Conservation (phyloP, 2,113 vertebrate species). For the Hiodon tergisus region DNA sequence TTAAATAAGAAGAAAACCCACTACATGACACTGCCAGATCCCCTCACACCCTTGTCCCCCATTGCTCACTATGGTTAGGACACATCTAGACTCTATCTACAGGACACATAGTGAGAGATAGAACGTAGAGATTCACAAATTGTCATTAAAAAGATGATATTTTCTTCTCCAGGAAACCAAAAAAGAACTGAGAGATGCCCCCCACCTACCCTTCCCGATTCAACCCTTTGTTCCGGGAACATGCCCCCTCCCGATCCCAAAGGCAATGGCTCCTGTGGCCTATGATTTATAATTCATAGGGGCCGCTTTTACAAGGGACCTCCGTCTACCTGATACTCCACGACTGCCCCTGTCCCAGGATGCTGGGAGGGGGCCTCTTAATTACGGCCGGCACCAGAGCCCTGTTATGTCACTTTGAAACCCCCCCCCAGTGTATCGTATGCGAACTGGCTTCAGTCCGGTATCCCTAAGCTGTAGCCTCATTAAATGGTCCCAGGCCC, state of each 20-base stretch:
- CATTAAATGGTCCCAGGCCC: slow-evolving; percentile 32
- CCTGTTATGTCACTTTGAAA: slow-evolving; percentile 52
- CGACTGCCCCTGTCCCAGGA: slow-evolving; percentile 63
- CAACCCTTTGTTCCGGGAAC: slow-evolving; percentile 73
- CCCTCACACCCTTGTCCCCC: not conserved
- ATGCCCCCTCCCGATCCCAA: slow-evolving; percentile 63
- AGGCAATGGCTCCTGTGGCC: slow-evolving; percentile 72
- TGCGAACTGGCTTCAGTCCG: slow-evolving; percentile 46
- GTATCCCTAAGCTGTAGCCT: slow-evolving; percentile 30
- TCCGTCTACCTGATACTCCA: slow-evolving; percentile 72
- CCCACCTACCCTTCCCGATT: slow-evolving; percentile 30
- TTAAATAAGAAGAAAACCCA: not conserved
- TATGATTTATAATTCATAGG: slow-evolving; percentile 80
- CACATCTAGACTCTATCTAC: not conserved
- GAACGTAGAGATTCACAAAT: not conserved
- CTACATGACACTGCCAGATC: not conserved
- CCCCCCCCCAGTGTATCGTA: slow-evolving; percentile 33
- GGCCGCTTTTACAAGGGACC: slow-evolving; percentile 76
- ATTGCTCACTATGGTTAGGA: not conserved
- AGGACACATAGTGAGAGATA: not conserved
- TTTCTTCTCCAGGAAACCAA: slow-evolving; percentile 13
- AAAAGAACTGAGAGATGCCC: slow-evolving; percentile 23
- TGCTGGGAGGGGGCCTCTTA: slow-evolving; percentile 54
- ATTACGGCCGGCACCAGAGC: slow-evolving; percentile 57
- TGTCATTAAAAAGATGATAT: slow-evolving; percentile 11